phyloP scores from a whole-genome alignment of 2,888 invertebrate genomes.

The Leptinotarsa peninsularis region DNA sequence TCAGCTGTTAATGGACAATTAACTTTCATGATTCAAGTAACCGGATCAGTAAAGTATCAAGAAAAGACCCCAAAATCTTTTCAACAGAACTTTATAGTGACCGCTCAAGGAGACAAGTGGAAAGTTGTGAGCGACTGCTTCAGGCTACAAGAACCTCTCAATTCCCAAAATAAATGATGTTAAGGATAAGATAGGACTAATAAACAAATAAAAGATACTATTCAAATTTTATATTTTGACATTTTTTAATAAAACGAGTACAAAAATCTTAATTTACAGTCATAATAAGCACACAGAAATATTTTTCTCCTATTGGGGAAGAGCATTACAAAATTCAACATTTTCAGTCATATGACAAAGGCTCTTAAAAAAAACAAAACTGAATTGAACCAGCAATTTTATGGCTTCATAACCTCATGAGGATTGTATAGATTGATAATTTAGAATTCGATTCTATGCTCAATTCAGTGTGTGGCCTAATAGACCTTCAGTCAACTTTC shows the following conservation, averaged over 20 bases:
- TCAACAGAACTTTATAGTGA: slow-evolving; percentile 88
- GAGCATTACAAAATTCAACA: not conserved
- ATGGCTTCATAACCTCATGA: too few relatives aligned
- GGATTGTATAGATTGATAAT: too few relatives aligned
- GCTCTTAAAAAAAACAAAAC: not conserved
- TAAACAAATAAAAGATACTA: slow-evolving; percentile 5
- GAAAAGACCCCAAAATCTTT: slow-evolving; percentile 75
- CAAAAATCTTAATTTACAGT: slow-evolving; percentile 51
- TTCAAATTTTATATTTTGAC: slow-evolving; percentile 11
- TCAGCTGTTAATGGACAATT: slow-evolving; percentile 81
- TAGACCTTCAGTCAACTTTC: not conserved
- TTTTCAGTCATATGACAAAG: not conserved
- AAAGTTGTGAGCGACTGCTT: slow-evolving; percentile 93
- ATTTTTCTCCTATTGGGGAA: not conserved
- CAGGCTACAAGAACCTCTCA: slow-evolving; percentile 76
- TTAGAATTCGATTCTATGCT: too few relatives aligned
- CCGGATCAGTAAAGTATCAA: slow-evolving; percentile 83
- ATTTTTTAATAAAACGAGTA: slow-evolving; percentile 45
- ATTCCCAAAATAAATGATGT: slow-evolving; percentile 44
- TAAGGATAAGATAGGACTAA: slow-evolving; percentile 10
- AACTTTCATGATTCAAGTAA: slow-evolving; percentile 85
- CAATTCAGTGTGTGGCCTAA: not conserved
- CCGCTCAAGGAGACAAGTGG: slow-evolving; percentile 91
- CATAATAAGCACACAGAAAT: slow-evolving; percentile 46
- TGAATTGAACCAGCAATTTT: not conserved